phyloP scores from a whole-genome alignment of 2,113 vertebrate genomes.

The Ariopsis seemanni region DNA sequence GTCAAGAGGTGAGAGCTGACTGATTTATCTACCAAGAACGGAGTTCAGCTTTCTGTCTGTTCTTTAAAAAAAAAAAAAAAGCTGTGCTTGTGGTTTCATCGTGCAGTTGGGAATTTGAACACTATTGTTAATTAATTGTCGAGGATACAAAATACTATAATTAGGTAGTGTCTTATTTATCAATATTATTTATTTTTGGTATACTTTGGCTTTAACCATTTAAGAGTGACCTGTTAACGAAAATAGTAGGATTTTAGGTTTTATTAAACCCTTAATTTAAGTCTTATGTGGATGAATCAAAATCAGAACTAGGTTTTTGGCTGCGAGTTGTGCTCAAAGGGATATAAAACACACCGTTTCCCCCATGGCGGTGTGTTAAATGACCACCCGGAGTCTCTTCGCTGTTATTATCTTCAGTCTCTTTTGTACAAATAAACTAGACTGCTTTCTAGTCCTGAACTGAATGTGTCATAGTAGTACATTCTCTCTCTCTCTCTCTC shows the following conservation, averaged over 20 bases:
- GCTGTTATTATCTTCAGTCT: background rate
- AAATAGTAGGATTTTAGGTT: background rate
- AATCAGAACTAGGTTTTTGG: background rate
- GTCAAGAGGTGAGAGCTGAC: constrained; percentile 16
- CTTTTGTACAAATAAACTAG: constrained; percentile 44
- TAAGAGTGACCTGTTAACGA: background rate
- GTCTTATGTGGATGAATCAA: background rate
- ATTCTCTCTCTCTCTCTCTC: background rate
- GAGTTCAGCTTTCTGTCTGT: constrained; percentile 28
- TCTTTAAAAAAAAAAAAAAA: background rate
- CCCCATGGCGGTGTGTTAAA: background rate
- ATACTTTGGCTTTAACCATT: background rate
- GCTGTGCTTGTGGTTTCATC: constrained; percentile 4
- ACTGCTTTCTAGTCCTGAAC: constrained; percentile 71
- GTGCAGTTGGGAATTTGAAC: background rate
- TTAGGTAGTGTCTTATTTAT: background rate
- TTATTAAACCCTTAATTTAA: background rate
- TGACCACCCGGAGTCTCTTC: background rate
- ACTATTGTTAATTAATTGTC: background rate
- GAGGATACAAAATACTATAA: background rate
- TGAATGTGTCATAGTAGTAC: constrained; percentile 58
- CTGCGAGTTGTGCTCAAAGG: background rate
- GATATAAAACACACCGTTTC: background rate
- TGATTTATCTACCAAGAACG: constrained; percentile 23
- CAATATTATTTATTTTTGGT: background rate